phyloP scores from a whole-genome alignment of 2,797 vertebrate genomes.

The Parotocinclus haroldoi region DNA sequence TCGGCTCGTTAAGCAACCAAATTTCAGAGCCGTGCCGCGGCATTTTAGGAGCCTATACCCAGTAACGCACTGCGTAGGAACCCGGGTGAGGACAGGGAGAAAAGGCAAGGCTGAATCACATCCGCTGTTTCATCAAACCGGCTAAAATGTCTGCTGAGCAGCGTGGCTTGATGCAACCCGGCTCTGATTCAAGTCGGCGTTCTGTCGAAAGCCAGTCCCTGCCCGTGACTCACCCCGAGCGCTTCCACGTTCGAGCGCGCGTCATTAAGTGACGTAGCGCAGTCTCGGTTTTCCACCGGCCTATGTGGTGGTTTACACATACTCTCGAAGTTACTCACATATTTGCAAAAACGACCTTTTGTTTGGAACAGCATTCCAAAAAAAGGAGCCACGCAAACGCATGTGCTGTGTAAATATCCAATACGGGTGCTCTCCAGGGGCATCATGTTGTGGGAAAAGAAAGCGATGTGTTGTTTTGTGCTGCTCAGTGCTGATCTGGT shows the following conservation, averaged over 20 bases:
- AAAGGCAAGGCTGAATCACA: conserved; percentile 29
- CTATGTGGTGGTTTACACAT: background rate
- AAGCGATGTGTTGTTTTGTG: too few relatives aligned
- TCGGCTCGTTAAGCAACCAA: too few relatives aligned
- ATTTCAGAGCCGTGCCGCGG: too few relatives aligned
- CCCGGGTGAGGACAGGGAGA: background rate
- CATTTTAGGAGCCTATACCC: too few relatives aligned
- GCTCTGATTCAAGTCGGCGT: conserved; percentile 38
- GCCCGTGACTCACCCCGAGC: conserved; percentile 41
- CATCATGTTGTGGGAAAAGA: conserved; percentile 3
- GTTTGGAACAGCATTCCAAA: background rate
- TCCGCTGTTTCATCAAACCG: conserved; percentile 27
- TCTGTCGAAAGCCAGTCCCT: conserved; percentile 43
- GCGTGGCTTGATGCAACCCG: conserved; percentile 29
- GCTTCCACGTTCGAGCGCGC: conserved; percentile 42
- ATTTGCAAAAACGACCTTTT: too few relatives aligned
- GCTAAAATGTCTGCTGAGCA: conserved; percentile 32
- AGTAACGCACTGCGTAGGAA: too few relatives aligned
- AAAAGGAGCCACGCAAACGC: background rate
- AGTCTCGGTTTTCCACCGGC: conserved; percentile 38
- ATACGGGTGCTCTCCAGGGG: too few relatives aligned
- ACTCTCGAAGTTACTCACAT: background rate
- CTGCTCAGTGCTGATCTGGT: too few relatives aligned
- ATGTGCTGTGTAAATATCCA: background rate
- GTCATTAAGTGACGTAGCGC: conserved; percentile 47